These are phyloP conservation scores for Pedionomus torquatus DNA, from an alignment of 2,113 vertebrate species.

Conservation along the genomic window DNA sequence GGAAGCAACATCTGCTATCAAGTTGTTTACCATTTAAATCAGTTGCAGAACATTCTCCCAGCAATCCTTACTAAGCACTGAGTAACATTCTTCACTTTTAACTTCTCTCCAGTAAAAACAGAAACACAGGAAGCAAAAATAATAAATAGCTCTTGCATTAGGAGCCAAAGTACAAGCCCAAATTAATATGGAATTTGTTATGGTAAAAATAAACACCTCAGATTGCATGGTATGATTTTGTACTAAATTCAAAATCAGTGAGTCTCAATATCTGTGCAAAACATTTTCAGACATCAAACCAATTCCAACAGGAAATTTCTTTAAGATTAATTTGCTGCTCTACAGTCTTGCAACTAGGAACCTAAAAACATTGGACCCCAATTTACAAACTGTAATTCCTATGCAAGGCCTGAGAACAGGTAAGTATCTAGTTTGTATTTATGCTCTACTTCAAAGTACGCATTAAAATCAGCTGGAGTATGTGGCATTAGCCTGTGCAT, in stretches of 20 bases:
- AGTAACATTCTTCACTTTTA: neutral
- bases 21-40: neutral
- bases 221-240: neutral
- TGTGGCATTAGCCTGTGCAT: neutral
- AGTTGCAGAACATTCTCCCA: neutral
- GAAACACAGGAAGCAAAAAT: neutral
- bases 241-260: neutral
- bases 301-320: neutral
- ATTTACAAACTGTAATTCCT: neutral
- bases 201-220: neutral
- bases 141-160: neutral
- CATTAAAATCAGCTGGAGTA: neutral
- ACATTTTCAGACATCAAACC: neutral
- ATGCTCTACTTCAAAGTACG: neutral
- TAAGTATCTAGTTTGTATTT: neutral
- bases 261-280: neutral
- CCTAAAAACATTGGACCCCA: neutral
- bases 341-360: neutral
- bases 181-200: neutral
- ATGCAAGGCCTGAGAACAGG: neutral
- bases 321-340: neutral
- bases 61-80: neutral
- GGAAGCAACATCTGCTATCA: neutral
- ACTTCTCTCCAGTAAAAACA: neutral
- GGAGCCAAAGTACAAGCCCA: neutral